Percentiles rank a stretch among this genome's conserved stretches.
These are phyloP conservation scores for Linurgus olivaceus DNA, from an alignment of 2,797 vertebrate species.

Conservation along the genomic window DNA sequence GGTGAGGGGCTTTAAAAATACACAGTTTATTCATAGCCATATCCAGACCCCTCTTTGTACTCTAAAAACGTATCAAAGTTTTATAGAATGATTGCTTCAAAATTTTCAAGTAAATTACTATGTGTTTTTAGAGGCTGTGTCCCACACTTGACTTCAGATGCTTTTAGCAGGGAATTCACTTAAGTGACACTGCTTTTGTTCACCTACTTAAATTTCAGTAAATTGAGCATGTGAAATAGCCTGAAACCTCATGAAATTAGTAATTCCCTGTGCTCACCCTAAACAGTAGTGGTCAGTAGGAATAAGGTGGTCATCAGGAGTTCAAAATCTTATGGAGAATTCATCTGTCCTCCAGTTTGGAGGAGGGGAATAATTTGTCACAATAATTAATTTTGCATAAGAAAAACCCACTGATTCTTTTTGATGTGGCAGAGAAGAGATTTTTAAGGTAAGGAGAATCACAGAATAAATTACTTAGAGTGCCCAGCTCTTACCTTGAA, in stretches of 20 bases:
- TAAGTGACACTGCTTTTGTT: neutral
- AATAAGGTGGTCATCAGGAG: neutral
- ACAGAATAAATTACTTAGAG: neutral
- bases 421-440: neutral
- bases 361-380: neutral
- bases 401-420: rapidly evolving
- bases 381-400: neutral
- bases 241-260: neutral
- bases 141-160: neutral
- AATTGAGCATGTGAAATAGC: neutral
- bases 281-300: neutral
- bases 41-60: neutral
- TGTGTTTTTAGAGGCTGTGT: neutral
- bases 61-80: neutral
- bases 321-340: neutral
- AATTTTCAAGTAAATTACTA: neutral
- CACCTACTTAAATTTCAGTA: neutral
- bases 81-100: neutral
- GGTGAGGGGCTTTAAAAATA: neutral
- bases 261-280: neutral
- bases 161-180: neutral
- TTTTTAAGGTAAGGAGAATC: neutral
- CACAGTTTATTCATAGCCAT: neutral
- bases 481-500: neutral
- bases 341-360: neutral